phyloP scores from a whole-genome alignment of 2,888 invertebrate genomes.

The Drosophila austrosaltans region DNA sequence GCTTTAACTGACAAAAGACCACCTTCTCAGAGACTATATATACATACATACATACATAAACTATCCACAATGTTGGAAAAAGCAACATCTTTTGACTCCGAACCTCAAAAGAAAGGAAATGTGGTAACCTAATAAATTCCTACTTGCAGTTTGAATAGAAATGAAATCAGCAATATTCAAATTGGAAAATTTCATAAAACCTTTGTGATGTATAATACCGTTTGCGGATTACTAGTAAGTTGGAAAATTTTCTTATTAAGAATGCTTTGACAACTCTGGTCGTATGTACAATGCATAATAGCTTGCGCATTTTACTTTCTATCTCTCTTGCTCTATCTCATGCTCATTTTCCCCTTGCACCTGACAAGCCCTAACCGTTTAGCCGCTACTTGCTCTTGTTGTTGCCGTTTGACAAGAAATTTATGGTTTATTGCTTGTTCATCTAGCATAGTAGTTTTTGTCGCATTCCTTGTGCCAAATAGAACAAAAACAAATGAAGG shows the following conservation, averaged over 20 bases:
- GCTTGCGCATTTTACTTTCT: background rate
- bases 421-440: slow-evolving; percentile 79
- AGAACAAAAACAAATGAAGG: slow-evolving; percentile 43
- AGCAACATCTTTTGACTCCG: too few species aligned
- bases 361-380: slow-evolving; percentile 57
- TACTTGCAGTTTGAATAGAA: too few species aligned
- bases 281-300: background rate
- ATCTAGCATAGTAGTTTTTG: slow-evolving; percentile 72
- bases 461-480: slow-evolving; percentile 68
- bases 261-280: slow-evolving; percentile 3
- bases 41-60: too few species aligned
- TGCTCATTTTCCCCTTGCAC: slow-evolving; percentile 21
- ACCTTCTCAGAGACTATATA: background rate
- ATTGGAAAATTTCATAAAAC: too few species aligned
- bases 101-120: too few species aligned
- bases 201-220: too few species aligned
- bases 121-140: too few species aligned
- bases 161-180: too few species aligned
- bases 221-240: background rate
- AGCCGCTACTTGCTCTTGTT: slow-evolving; percentile 39
- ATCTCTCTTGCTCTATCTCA: slow-evolving; percentile 12
- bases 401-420: slow-evolving; percentile 67
- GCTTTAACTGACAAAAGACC: background rate
- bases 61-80: too few species aligned
- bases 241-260: background rate